Conservation (phyloP, 2,888 invertebrate species). For the Hanleya hanleyi region DNA sequence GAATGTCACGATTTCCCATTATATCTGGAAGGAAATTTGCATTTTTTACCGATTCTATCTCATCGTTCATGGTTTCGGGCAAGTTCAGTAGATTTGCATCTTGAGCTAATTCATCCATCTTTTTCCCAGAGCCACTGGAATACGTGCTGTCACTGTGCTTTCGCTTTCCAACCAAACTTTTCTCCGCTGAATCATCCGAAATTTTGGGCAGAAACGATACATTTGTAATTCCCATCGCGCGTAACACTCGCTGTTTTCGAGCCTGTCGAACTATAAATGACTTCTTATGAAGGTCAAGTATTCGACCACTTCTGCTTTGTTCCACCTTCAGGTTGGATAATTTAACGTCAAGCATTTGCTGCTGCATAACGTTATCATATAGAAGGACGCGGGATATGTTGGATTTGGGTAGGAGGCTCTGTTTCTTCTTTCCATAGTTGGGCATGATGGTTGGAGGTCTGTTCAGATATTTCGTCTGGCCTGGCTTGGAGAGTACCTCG, state of each 20-base stretch:
- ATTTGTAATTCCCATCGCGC: no score
- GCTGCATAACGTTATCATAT: conserved; percentile 66
- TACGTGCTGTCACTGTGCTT: no score
- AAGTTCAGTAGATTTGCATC: no score
- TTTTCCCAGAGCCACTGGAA: neutral
- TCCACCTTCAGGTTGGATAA: conserved; percentile 54
- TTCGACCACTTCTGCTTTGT: conserved; percentile 40
- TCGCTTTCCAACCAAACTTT: no score
- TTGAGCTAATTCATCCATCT: no score
- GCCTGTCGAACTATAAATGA: conserved; percentile 20
- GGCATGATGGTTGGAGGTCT: conserved; percentile 60
- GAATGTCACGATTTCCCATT: no score
- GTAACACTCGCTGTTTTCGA: conserved; percentile 4
- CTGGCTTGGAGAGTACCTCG: neutral
- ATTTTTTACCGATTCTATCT: no score
- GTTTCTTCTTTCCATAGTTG: conserved; percentile 56
- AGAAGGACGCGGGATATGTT: conserved; percentile 60
- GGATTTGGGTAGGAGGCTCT: conserved; percentile 51
- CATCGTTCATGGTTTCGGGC: no score
- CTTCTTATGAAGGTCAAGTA: conserved; percentile 52
- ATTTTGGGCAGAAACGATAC: no score
- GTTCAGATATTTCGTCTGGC: conserved; percentile 48
- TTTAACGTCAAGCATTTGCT: conserved; percentile 62
- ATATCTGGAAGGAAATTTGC: no score
- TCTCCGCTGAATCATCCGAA: no score